A percentile compares a stretch with the other conserved stretches of the same genome.
Evolutionary conservation across 2,888 invertebrate species (phyloP).

Genomic region (Lamproptera curius): DNA sequence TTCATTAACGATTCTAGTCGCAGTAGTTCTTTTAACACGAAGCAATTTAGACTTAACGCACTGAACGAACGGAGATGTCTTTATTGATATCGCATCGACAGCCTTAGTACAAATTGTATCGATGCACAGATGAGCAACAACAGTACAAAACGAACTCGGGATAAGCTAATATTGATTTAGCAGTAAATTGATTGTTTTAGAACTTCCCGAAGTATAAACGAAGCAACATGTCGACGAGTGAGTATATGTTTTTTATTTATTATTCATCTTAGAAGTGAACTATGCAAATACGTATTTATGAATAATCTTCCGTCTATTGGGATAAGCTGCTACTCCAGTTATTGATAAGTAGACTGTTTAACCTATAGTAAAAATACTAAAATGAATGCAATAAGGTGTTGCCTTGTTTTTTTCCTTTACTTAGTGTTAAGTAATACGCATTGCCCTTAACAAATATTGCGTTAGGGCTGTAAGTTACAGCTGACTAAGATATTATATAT

Average conservation of each 20-base stretch:
- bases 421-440: too few species aligned
- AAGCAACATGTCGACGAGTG: constrained; percentile 67
- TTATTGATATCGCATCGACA: constrained; percentile 32
- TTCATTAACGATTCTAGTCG: constrained; percentile 71
- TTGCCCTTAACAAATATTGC: too few species aligned
- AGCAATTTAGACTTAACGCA: constrained; percentile 58
- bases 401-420: too few species aligned
- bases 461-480: too few species aligned
- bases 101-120: constrained; percentile 60
- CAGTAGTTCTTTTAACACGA: constrained; percentile 70
- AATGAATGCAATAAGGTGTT: too few species aligned
- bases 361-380: too few species aligned
- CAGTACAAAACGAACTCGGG: constrained; percentile 59
- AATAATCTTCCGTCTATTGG: too few species aligned
- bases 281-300: too few species aligned
- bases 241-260: constrained; percentile 38
- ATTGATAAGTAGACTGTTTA: too few species aligned
- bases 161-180: constrained; percentile 66
- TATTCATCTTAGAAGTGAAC: too few species aligned
- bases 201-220: constrained; percentile 46
- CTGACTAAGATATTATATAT: too few species aligned
- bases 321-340: too few species aligned
- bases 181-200: constrained; percentile 66
- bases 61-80: constrained; percentile 36
- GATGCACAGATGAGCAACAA: constrained; percentile 37